Conservation (phyloP, 2,797 vertebrate species). For the Tamandua tetradactyla region DNA sequence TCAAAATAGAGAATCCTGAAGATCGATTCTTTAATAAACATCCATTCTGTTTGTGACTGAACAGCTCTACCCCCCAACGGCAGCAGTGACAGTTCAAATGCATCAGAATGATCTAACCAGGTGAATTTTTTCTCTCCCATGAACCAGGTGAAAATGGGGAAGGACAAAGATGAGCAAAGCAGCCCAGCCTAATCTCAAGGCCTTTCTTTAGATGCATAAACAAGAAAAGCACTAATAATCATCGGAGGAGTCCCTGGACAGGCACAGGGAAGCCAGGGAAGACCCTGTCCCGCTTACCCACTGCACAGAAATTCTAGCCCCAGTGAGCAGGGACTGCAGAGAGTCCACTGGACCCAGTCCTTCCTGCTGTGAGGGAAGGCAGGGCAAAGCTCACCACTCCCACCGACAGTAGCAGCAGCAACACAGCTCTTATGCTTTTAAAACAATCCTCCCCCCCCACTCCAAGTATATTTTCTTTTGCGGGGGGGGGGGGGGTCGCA, state of each 20-base stretch:
- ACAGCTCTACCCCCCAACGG: background rate
- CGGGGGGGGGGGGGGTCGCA: too few relatives aligned
- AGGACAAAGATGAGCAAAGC: background rate
- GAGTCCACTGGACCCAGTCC: background rate
- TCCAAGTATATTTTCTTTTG: background rate
- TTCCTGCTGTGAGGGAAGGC: background rate
- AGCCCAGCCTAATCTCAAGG: background rate
- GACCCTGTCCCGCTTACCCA: background rate
- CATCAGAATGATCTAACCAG: background rate
- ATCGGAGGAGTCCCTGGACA: background rate
- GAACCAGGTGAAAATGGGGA: background rate
- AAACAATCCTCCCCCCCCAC: background rate
- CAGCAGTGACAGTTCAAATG: background rate
- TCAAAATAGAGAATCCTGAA: background rate
- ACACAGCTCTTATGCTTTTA: background rate
- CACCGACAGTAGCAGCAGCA: background rate
- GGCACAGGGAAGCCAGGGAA: background rate
- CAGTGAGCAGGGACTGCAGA: background rate
- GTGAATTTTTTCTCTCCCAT: background rate
- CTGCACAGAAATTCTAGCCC: background rate
- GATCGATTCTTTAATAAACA: background rate
- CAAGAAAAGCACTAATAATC: background rate
- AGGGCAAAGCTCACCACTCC: background rate
- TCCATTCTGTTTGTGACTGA: background rate
- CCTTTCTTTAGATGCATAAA: conserved; percentile 2